These are phyloP conservation scores for Adelosebastes latens DNA, from an alignment of 2,797 vertebrate species.

Conservation along the genomic window DNA sequence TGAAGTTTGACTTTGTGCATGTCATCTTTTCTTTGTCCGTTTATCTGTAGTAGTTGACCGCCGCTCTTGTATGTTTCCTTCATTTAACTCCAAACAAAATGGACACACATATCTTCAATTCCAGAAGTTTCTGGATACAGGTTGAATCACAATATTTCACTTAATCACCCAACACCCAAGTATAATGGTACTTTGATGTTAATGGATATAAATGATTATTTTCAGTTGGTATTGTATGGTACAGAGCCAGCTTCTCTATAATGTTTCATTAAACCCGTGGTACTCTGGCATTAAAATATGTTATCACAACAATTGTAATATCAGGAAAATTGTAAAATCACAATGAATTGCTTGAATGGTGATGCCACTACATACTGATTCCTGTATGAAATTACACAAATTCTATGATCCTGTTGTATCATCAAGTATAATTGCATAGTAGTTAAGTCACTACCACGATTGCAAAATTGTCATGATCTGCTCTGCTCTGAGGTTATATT, in stretches of 20 bases:
- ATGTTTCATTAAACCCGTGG: not conserved
- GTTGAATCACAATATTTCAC: not conserved
- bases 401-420: not conserved
- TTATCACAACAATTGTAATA: not conserved
- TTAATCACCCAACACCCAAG: not conserved
- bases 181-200: not conserved
- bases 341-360: not conserved
- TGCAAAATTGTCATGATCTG: no score
- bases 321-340: not conserved
- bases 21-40: not conserved
- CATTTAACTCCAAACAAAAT: not conserved
- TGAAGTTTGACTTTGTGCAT: not conserved
- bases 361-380: not conserved
- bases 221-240: not conserved
- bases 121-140: not conserved
- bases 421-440: not conserved
- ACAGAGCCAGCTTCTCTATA: not conserved
- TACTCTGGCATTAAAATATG: not conserved
- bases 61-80: not conserved
- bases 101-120: not conserved
- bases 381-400: not conserved
- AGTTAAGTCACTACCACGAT: not conserved
- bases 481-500: no score
- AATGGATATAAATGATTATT: not conserved
- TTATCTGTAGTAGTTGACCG: not conserved